Percentiles rank a stretch among this genome's conserved stretches.
phyloP scores from a whole-genome alignment of 2,888 invertebrate species.

The Chrysotoxum bicinctum region DNA sequence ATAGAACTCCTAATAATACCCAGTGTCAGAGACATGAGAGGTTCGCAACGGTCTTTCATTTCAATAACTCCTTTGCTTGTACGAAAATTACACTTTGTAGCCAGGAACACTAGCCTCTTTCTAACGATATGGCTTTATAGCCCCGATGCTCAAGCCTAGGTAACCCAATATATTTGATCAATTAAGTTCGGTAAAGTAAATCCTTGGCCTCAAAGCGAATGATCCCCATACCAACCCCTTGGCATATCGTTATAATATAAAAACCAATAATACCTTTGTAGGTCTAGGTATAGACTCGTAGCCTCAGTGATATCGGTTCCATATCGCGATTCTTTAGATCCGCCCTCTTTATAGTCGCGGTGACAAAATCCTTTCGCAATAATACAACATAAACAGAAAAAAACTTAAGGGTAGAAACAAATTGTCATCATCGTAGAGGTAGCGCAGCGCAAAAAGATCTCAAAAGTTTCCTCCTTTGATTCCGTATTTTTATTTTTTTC shows the following conservation, averaged over 20 bases:
- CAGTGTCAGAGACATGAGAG: too few relatives aligned
- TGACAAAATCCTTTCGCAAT: conserved; percentile 54
- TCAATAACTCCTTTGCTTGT: too few relatives aligned
- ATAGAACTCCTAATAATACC: too few relatives aligned
- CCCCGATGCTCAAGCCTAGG: conserved; percentile 10
- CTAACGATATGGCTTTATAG: neutral
- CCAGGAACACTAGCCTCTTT: neutral
- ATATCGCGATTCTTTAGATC: neutral
- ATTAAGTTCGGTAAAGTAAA: conserved; percentile 40
- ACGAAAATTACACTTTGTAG: too few relatives aligned
- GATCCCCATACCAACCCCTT: neutral
- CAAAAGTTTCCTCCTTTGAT: conserved; percentile 46
- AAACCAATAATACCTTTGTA: conserved; percentile 30
- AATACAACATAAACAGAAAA: neutral
- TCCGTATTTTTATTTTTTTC: conserved; percentile 46
- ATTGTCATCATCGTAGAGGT: conserved; percentile 49
- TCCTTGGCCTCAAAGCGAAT: conserved; percentile 25
- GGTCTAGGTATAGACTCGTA: neutral
- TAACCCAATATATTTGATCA: conserved; percentile 58
- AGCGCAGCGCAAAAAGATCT: conserved; percentile 32
- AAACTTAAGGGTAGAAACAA: conserved; percentile 42
- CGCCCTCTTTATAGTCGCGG: neutral
- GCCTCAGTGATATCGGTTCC: conserved; percentile 49
- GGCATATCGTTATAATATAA: conserved; percentile 2
- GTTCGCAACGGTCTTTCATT: too few relatives aligned